Conservation (phyloP, 2,113 vertebrate genomes). For the Anguilla rostrata region DNA sequence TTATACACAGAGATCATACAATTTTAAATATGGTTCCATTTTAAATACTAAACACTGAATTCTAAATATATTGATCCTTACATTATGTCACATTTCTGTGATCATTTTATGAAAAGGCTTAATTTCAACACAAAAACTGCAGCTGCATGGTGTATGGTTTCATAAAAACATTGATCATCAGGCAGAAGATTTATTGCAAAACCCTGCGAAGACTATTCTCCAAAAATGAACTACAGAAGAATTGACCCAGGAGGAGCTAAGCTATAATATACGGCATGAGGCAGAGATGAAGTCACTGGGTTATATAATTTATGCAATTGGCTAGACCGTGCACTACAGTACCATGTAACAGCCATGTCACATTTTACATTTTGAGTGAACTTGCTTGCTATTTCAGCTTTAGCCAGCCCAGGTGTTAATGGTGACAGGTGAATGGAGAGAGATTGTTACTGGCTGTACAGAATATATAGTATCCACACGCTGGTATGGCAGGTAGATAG, state of each 20-base stretch:
- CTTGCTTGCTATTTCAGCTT: not conserved
- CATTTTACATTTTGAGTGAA: not conserved
- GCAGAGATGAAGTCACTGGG: not conserved
- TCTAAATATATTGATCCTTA: too few relatives aligned
- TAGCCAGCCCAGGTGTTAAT: not conserved
- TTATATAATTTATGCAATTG: not conserved
- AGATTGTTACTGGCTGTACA: too few relatives aligned
- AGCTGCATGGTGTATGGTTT: not conserved
- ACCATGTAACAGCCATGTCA: not conserved
- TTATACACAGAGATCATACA: not conserved
- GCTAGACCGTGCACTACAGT: not conserved
- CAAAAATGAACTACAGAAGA: not conserved
- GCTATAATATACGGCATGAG: not conserved
- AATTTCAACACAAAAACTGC: not conserved
- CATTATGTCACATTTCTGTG: not conserved
- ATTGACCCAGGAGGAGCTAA: not conserved
- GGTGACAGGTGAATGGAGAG: too few relatives aligned
- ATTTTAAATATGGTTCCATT: too few relatives aligned
- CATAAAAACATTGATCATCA: not conserved
- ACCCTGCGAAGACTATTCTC: too few relatives aligned
- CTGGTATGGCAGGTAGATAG: not conserved
- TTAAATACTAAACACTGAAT: not conserved
- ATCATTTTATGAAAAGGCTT: not conserved
- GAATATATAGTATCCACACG: not conserved
- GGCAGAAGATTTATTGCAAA: too few relatives aligned